Percentiles rank a stretch among this genome's conserved stretches.
Evolutionary conservation across 2,113 vertebrate genomes (phyloP).

Genomic region (Phodopus roborovskii): DNA sequence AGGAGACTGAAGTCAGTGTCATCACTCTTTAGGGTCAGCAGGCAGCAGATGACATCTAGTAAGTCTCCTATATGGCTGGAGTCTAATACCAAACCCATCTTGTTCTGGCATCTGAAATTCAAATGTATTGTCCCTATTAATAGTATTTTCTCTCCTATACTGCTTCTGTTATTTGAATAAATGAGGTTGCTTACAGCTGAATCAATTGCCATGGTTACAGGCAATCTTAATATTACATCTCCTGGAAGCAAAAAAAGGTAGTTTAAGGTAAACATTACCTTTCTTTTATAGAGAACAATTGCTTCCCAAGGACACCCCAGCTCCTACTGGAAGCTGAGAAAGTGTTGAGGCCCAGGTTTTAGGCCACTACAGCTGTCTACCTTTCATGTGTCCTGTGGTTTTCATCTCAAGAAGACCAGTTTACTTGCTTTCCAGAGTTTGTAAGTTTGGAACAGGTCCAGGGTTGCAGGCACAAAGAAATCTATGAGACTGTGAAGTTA

Average conservation of each 20-base stretch:
- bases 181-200: conserved; percentile 67
- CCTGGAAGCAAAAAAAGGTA: conserved; percentile 63
- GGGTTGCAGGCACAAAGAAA: conserved; percentile 50
- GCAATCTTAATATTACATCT: conserved; percentile 74
- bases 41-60: conserved; percentile 50
- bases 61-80: background rate
- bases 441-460: conserved; percentile 11
- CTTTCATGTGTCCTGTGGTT: background rate
- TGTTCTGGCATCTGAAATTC: conserved; percentile 71
- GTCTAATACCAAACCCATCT: background rate
- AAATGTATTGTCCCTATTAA: conserved; percentile 68
- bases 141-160: conserved; percentile 67
- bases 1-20: conserved; percentile 69
- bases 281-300: conserved; percentile 49
- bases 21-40: conserved; percentile 53
- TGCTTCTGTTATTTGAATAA: conserved; percentile 73
- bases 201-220: conserved; percentile 78
- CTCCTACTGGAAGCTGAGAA: background rate
- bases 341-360: background rate
- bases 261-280: conserved; percentile 74
- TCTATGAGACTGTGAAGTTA: conserved; percentile 46
- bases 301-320: background rate
- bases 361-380: background rate
- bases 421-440: conserved; percentile 22
- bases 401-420: background rate